These are phyloP conservation scores for Montipora capitata DNA, from an alignment of 92 coral and sea anemone species.

Conservation along the genomic window DNA sequence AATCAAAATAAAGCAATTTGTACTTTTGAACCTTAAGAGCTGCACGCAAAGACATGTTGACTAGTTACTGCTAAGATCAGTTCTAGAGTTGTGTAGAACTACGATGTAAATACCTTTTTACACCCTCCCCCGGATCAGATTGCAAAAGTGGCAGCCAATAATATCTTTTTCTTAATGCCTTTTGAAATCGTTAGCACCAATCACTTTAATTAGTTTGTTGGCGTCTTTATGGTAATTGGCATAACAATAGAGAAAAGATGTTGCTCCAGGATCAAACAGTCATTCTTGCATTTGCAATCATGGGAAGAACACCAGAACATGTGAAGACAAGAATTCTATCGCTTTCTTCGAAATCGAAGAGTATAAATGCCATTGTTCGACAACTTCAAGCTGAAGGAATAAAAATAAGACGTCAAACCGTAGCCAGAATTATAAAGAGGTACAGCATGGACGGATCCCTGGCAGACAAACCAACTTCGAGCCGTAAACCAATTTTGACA, in stretches of 20 bases:
- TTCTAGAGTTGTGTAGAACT: background rate
- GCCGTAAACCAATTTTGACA: constrained; percentile 27
- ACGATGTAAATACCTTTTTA: background rate
- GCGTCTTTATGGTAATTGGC: background rate
- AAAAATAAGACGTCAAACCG: constrained; percentile 16
- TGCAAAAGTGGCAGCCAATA: background rate
- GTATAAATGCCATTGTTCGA: constrained; percentile 6
- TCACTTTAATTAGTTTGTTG: background rate
- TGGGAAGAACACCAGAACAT: constrained; percentile 12
- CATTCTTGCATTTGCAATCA: background rate
- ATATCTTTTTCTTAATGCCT: background rate
- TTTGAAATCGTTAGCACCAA: background rate
- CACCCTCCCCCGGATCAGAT: background rate
- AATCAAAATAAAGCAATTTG: constrained; percentile 31
- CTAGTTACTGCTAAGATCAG: background rate
- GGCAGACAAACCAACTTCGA: background rate
- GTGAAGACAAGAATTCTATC: constrained; percentile 7
- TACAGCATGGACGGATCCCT: constrained; percentile 1
- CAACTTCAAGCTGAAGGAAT: constrained; percentile 17
- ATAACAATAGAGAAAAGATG: background rate
- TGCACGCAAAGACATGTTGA: constrained; percentile 27
- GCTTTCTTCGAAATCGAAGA: background rate
- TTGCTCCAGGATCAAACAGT: background rate
- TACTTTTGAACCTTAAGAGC: constrained; percentile 32
- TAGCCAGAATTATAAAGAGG: constrained; percentile 8